These are phyloP conservation scores for Mallateleia sp. DNA, from an alignment of 2,888 invertebrate species.

Conservation along the genomic window DNA sequence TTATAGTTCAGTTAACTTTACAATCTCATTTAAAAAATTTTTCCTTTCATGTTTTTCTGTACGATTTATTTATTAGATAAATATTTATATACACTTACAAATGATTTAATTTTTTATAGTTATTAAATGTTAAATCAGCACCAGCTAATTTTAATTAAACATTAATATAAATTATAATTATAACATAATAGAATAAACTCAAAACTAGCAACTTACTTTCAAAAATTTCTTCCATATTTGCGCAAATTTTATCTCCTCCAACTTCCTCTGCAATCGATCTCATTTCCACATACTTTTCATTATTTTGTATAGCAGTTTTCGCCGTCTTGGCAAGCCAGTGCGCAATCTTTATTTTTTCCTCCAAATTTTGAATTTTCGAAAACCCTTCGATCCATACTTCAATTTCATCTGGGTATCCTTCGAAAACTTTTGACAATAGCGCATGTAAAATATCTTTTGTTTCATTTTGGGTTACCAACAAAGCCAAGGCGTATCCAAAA, in stretches of 20 bases:
- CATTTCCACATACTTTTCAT: conserved; percentile 84
- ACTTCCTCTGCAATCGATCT: conserved; percentile 82
- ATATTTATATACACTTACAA: too few species aligned
- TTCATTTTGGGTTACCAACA: conserved; percentile 82
- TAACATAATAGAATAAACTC: too few species aligned
- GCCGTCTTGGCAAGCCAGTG: conserved; percentile 84
- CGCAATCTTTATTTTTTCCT: conserved; percentile 82
- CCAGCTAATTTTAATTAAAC: too few species aligned
- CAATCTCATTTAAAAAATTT: too few species aligned
- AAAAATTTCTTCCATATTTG: conserved; percentile 82
- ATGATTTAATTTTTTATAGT: too few species aligned
- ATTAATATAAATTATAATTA: conserved; percentile 25
- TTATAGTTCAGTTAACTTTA: too few species aligned
- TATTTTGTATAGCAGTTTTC: conserved; percentile 71
- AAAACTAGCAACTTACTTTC: conserved; percentile 72
- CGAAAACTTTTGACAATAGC: conserved; percentile 92
- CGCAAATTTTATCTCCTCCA: conserved; percentile 76
- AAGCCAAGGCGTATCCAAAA: conserved; percentile 82
- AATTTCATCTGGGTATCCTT: conserved; percentile 92
- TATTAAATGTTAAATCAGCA: too few species aligned
- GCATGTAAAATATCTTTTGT: conserved; percentile 91
- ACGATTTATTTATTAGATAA: too few species aligned
- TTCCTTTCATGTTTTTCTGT: too few species aligned
- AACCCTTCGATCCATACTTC: conserved; percentile 92
- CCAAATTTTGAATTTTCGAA: conserved; percentile 82